Evolutionary conservation across 2,888 invertebrate genomes (phyloP), one percentile per base, ranked within the genome.

Genomic region (Strigamia transsilvanica): DNA sequence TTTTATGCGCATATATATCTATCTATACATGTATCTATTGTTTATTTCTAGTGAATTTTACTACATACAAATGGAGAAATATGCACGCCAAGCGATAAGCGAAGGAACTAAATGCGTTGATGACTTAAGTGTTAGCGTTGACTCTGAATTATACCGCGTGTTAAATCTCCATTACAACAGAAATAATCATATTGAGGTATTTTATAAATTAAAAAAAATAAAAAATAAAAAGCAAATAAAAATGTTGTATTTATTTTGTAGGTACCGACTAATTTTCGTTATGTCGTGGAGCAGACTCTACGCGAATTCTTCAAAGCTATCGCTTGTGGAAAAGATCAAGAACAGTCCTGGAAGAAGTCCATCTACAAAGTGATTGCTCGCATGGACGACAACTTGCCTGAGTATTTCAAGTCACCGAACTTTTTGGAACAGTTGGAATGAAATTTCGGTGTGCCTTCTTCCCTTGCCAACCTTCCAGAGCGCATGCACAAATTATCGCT

Each of bases 21-120:
- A 82, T 82, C 32, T 15, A 51, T 27, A 73, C 4, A 12, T 73
- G 5, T 15, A 27, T 32, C 13, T 32, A 84, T 83, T 84, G 84
- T 86, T 86, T 86, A 85, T 85, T 91, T 91, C 80, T 93, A 99
- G 99, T 90, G 99, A 99, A 91, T 99, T 99, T 91, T 99, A 97
- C 92, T 99, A 99, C 91, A 99, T 99, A 88, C 99, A 99, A 91
- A 99, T 99, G 99, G 99, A 99, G 91, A 99, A 99, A 90, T 99
- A 98, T 90, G 99, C 99, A 84, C 92, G 99, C 86, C 98, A 99
- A 90, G 96, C 98, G 80, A 94, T 99, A 87, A 96, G 96, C 86
- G 99, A 99, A 90, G 99, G 99, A 84, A 92, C 97, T 86, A 96
- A 96, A 89, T 93, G 92, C 87, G 92, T 94, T 23, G 98, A 98